These are phyloP conservation scores for Siniperca knerii DNA, from an alignment of 2,113 vertebrate species.

Conservation along the genomic window DNA sequence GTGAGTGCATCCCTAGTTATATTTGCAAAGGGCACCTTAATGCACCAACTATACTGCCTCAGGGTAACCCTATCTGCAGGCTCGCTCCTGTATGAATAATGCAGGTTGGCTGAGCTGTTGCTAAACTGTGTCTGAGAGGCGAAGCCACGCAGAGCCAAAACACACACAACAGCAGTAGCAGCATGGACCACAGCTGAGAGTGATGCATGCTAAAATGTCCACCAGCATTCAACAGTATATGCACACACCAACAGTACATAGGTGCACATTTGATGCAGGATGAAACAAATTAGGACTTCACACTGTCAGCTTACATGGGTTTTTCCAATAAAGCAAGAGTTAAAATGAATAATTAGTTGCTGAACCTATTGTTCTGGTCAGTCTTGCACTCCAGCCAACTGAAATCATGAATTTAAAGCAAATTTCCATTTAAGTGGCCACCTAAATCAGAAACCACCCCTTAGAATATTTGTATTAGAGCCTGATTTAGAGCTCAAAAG, in stretches of 20 bases:
- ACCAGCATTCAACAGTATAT: slow-evolving; percentile 5
- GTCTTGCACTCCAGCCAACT: background rate
- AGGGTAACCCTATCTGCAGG: slow-evolving; percentile 89
- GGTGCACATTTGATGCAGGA: background rate
- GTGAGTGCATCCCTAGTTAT: slow-evolving; percentile 67
- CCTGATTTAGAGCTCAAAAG: background rate
- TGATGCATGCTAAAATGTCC: slow-evolving; percentile 24
- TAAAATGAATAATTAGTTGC: background rate
- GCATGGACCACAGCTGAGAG: slow-evolving; percentile 43
- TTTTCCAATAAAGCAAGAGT: background rate
- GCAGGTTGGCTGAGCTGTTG: slow-evolving; percentile 86
- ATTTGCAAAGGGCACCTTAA: slow-evolving; percentile 80
- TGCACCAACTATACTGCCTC: slow-evolving; percentile 78
- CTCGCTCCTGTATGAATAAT: slow-evolving; percentile 90
- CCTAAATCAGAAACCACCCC: background rate
- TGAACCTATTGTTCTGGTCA: background rate
- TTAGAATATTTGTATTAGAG: background rate
- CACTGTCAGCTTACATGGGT: background rate
- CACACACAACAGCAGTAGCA: slow-evolving; percentile 43
- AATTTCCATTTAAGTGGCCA: background rate
- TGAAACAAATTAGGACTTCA: background rate
- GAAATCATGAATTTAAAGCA: background rate
- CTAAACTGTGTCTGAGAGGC: slow-evolving; percentile 87
- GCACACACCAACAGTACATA: slow-evolving; percentile 6
- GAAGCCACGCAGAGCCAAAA: slow-evolving; percentile 81